Conservation (phyloP, 2,888 invertebrate genomes). For the Monoplex corrugatus region DNA sequence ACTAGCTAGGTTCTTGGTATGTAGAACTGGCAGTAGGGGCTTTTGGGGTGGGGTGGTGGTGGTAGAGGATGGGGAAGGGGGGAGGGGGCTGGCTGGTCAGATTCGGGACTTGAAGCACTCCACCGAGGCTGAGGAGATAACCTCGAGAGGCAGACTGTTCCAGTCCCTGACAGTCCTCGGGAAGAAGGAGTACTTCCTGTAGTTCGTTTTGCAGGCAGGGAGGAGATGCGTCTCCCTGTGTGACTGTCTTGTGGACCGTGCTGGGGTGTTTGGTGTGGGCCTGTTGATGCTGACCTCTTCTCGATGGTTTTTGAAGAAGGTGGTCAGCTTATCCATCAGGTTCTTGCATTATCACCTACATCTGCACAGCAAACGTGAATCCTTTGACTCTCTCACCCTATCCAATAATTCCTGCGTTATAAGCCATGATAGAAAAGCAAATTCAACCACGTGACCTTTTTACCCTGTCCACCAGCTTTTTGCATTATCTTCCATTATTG, state of each 20-base stretch:
- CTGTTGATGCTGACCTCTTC: not conserved
- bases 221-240: not conserved
- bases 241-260: not conserved
- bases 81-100: not conserved
- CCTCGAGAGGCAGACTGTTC: not conserved
- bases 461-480: too few relatives aligned
- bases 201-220: not conserved
- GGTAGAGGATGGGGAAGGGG: not conserved
- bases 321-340: constrained; percentile 2
- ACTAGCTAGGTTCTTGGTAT: too few relatives aligned
- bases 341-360: too few relatives aligned
- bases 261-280: not conserved
- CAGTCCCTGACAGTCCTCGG: constrained; percentile 6
- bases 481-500: too few relatives aligned
- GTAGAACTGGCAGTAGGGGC: too few relatives aligned
- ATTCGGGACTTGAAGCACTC: not conserved
- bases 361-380: too few relatives aligned
- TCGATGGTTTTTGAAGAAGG: constrained; percentile 1
- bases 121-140: not conserved
- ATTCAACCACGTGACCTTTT: too few relatives aligned
- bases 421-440: too few relatives aligned
- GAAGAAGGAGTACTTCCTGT: not conserved
- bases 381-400: too few relatives aligned
- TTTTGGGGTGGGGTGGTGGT: not conserved
- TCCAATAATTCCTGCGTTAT: too few relatives aligned